phyloP scores from a whole-genome alignment of 2,888 invertebrate species.

The Ariolimax columbianus region DNA sequence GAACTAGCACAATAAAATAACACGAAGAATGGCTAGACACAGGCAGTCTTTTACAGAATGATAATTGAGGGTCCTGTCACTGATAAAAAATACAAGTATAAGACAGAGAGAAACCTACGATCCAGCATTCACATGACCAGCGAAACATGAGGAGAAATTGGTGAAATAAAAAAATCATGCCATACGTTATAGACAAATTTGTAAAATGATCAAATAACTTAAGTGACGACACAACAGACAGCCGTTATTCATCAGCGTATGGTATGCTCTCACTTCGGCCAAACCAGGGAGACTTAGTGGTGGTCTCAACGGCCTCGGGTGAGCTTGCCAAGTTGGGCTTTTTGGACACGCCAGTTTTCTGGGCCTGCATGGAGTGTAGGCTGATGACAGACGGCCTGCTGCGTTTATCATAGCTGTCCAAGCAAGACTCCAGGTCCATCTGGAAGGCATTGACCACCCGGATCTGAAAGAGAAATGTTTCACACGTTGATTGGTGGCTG shows the following conservation, averaged over 20 bases:
- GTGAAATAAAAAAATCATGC: conserved; percentile 6
- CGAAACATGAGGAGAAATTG: neutral
- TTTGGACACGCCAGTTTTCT: conserved; percentile 65
- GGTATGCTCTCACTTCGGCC: conserved; percentile 75
- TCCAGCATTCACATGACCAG: neutral
- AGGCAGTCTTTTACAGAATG: too few relatives aligned
- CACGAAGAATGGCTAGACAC: neutral
- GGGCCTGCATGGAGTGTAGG: conserved; percentile 73
- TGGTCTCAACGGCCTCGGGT: conserved; percentile 71
- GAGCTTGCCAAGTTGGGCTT: conserved; percentile 73
- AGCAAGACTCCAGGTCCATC: conserved; percentile 73
- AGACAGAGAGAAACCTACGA: neutral
- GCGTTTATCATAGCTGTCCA: conserved; percentile 82
- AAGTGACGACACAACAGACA: conserved; percentile 15
- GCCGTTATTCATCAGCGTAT: conserved; percentile 71
- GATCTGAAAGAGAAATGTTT: conserved; percentile 86
- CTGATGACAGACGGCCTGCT: conserved; percentile 78
- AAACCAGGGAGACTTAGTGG: conserved; percentile 65
- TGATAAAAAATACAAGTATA: neutral
- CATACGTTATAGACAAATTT: conserved; percentile 12
- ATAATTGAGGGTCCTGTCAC: too few relatives aligned
- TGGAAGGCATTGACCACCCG: conserved; percentile 99
- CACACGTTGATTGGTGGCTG: too few relatives aligned
- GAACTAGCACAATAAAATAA: neutral
- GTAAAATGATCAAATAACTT: conserved; percentile 8